Conservation (phyloP, 2,797 vertebrate genomes). For the Manis pentadactyla region DNA sequence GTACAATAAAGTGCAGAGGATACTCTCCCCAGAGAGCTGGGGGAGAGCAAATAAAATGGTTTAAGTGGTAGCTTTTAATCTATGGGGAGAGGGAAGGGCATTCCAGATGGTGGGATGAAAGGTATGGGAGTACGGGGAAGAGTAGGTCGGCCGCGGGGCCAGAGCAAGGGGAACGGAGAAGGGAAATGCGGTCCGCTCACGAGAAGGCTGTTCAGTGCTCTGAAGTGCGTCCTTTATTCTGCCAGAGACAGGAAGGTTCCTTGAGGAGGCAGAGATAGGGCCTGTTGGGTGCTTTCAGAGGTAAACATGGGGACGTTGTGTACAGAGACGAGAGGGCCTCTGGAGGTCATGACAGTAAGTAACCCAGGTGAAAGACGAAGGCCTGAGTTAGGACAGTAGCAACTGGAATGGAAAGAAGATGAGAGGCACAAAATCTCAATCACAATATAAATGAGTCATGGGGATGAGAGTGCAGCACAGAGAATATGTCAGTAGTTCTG, state of each 20-base stretch:
- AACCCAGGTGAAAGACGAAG: neutral
- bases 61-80: neutral
- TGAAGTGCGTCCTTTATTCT: neutral
- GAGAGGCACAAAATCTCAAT: no score
- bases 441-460: no score
- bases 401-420: no score
- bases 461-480: no score
- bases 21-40: neutral
- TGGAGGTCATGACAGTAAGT: no score
- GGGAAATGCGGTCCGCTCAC: accelerated
- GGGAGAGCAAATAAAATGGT: neutral
- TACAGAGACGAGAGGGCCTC: neutral
- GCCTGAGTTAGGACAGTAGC: neutral
- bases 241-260: neutral
- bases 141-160: neutral
- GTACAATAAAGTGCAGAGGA: neutral
- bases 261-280: neutral
- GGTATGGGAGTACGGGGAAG: neutral
- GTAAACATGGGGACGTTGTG: accelerated
- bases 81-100: neutral
- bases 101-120: neutral
- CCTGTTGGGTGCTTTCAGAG: neutral
- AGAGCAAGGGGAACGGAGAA: neutral
- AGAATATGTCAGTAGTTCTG: no score
- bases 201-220: neutral